Evolutionary conservation across 2,797 vertebrate genomes (phyloP).

Genomic region (Triplophysa bombifrons): DNA sequence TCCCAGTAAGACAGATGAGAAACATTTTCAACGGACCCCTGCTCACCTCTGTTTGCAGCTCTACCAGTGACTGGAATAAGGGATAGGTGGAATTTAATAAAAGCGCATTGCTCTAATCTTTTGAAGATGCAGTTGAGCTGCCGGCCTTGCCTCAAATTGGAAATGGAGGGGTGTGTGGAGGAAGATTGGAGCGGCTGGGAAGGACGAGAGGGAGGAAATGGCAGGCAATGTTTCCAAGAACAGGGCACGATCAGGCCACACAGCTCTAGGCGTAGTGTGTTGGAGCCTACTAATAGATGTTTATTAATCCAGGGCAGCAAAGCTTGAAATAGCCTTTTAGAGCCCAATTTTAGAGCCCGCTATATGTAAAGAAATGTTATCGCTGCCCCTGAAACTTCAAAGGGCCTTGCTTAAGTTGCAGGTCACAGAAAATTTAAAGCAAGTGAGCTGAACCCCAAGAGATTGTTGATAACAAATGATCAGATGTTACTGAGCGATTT

Average conservation of each 20-base stretch:
- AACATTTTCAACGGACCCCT: not conserved
- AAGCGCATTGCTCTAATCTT: slow-evolving; percentile 68
- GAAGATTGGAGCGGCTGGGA: not conserved
- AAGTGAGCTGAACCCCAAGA: not conserved
- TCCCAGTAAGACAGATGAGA: not conserved
- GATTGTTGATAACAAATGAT: slow-evolving; percentile 8
- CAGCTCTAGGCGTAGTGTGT: slow-evolving; percentile 23
- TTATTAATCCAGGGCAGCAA: slow-evolving; percentile 52
- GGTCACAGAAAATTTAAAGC: slow-evolving; percentile 1
- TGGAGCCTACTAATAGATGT: slow-evolving; percentile 51
- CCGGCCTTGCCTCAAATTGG: slow-evolving; percentile 76
- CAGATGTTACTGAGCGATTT: not conserved
- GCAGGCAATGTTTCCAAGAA: slow-evolving; percentile 64
- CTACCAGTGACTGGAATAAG: slow-evolving; percentile 28
- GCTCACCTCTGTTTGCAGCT: not conserved
- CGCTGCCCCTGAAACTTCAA: slow-evolving; percentile 9
- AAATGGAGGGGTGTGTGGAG: slow-evolving; percentile 68
- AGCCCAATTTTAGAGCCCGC: slow-evolving; percentile 36
- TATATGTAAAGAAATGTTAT: slow-evolving; percentile 33
- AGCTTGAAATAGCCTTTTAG: slow-evolving; percentile 52
- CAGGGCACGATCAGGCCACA: slow-evolving; percentile 11
- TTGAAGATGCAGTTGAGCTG: slow-evolving; percentile 74
- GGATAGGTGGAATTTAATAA: slow-evolving; percentile 72
- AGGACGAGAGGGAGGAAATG: not conserved
- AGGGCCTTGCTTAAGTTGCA: not conserved